phyloP scores from a whole-genome alignment of 2,797 vertebrate genomes.

The Morelia viridis region DNA sequence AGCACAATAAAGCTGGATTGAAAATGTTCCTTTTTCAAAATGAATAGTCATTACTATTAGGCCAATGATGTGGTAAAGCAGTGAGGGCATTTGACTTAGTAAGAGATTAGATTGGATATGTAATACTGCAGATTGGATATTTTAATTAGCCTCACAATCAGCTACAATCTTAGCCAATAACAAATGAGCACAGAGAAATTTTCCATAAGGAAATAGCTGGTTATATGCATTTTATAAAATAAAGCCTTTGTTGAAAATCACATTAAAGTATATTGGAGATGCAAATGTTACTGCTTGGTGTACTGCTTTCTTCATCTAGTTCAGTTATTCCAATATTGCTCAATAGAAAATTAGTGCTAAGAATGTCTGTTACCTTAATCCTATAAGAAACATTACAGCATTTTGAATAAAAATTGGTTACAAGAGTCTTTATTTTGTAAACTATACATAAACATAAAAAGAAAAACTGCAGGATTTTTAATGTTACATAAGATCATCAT shows the following conservation, averaged over 20 bases:
- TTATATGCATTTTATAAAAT: not conserved
- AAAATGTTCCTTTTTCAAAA: not conserved
- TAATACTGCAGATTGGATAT: not conserved
- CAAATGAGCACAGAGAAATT: not conserved
- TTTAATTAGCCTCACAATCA: not conserved
- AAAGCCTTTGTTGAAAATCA: not conserved
- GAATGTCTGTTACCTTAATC: conserved; percentile 2
- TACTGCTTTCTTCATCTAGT: not conserved
- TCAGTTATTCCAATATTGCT: not conserved
- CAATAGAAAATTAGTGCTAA: not conserved
- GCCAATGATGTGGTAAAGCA: not conserved
- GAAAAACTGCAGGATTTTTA: conserved; percentile 75
- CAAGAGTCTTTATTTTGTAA: conserved; percentile 97
- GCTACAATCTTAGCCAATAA: not conserved
- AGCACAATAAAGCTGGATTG: not conserved
- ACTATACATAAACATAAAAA: conserved; percentile 94
- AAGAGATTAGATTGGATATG: not conserved
- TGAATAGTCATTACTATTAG: not conserved
- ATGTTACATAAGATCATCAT: conserved; percentile 78
- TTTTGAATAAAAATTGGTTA: conserved; percentile 77
- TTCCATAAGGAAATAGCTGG: not conserved
- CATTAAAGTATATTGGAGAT: not conserved
- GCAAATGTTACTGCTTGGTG: not conserved
- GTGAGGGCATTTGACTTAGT: not conserved
- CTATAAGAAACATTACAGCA: conserved; percentile 39